Percentiles rank a stretch among this genome's conserved stretches.
Evolutionary conservation across 2,113 vertebrate species (phyloP).

Genomic region (Cyanoramphus novaezelandiae): DNA sequence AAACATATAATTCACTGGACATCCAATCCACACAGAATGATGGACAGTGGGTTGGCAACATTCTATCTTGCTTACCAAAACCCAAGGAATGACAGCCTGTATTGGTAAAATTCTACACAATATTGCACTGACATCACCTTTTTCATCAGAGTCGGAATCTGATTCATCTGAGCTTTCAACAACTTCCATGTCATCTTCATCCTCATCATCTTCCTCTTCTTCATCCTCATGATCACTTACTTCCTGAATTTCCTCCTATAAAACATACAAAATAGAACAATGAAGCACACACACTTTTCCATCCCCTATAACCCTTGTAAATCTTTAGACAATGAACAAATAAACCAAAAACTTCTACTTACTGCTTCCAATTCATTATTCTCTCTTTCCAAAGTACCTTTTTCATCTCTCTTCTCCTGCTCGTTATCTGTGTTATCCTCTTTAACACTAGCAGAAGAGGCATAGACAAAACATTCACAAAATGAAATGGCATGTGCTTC

Average conservation of each 20-base stretch:
- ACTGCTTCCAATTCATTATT: conserved; percentile 83
- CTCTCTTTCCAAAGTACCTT: conserved; percentile 77
- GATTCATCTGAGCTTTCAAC: conserved; percentile 94
- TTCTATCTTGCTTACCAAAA: neutral
- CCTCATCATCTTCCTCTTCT: conserved; percentile 90
- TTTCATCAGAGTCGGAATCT: conserved; percentile 93
- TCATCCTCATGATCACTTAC: conserved; percentile 91
- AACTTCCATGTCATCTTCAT: conserved; percentile 87
- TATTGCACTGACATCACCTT: conserved; percentile 77
- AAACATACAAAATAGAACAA: neutral
- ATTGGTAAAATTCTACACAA: neutral
- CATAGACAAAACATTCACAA: neutral
- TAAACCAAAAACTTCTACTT: conserved; percentile 45
- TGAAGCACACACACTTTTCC: neutral
- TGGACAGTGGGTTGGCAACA: neutral
- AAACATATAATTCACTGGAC: neutral
- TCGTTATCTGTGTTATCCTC: conserved; percentile 89
- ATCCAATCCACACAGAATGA: neutral
- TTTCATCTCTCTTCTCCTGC: conserved; percentile 87
- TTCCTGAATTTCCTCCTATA: conserved; percentile 86
- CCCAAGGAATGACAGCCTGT: neutral
- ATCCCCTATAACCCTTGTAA: neutral
- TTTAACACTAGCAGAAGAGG: conserved; percentile 78
- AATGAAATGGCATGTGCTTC: neutral
- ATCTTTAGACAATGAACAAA: neutral